phyloP scores from a whole-genome alignment of 2,888 invertebrate species.

The Arrhopalites spinosus region DNA sequence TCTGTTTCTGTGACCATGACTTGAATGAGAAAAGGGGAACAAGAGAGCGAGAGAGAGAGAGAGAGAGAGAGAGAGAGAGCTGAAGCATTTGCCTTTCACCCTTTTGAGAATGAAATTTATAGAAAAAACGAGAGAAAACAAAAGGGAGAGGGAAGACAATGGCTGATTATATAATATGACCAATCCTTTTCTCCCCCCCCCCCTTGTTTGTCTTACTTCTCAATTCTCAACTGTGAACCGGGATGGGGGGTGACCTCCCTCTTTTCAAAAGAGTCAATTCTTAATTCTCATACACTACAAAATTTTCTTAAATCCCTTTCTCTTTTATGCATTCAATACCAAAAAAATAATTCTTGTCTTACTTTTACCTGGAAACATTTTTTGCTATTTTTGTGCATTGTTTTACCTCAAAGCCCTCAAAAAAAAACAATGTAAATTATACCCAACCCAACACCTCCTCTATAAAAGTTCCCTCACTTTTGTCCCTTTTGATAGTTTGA shows the following conservation, averaged over 20 bases:
- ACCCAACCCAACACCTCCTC: too few relatives aligned
- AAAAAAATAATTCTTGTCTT: too few relatives aligned
- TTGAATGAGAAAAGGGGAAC: neutral
- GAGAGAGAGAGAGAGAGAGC: too few relatives aligned
- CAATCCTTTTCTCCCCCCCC: neutral
- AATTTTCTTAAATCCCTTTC: too few relatives aligned
- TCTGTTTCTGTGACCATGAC: too few relatives aligned
- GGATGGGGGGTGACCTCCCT: slow-evolving; percentile 17
- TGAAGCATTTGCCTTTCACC: too few relatives aligned
- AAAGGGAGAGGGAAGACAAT: neutral
- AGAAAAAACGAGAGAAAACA: neutral
- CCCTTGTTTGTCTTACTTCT: neutral
- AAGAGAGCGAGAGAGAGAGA: too few relatives aligned
- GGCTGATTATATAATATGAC: neutral
- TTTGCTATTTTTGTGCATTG: neutral
- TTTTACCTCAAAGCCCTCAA: neutral
- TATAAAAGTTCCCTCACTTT: too few relatives aligned
- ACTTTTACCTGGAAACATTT: neutral
- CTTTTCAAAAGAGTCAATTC: slow-evolving; percentile 14
- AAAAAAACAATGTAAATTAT: neutral
- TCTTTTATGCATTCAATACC: too few relatives aligned
- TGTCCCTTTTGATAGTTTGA: too few relatives aligned
- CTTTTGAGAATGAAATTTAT: too few relatives aligned
- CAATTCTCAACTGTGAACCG: neutral
- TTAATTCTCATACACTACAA: too few relatives aligned